phyloP scores from a whole-genome alignment of 2,888 invertebrate species.

The Microplitis manilae region DNA sequence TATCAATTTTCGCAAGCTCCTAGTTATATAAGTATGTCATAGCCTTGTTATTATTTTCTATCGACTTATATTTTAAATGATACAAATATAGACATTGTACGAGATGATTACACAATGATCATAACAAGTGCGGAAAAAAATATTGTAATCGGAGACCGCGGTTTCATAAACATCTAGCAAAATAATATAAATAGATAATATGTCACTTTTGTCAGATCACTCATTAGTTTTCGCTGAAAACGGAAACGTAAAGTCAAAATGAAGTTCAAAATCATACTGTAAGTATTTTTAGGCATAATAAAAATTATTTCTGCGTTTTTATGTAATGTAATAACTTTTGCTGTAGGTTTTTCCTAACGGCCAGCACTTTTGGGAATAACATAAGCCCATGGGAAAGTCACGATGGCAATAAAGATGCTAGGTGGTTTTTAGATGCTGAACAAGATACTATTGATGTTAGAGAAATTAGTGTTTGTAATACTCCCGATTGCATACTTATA shows the following conservation, averaged over 20 bases:
- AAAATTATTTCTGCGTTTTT: too few relatives aligned
- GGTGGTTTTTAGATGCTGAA: constrained; percentile 21
- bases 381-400: neutral
- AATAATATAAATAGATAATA: neutral
- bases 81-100: neutral
- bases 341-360: neutral
- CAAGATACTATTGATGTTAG: neutral
- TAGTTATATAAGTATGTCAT: too few relatives aligned
- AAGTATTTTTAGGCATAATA: neutral
- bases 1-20: too few relatives aligned
- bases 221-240: neutral
- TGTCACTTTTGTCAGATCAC: neutral
- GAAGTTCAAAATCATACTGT: neutral
- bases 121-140: neutral
- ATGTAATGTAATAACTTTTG: too few relatives aligned
- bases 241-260: neutral
- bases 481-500: constrained; percentile 43
- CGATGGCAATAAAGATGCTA: neutral
- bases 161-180: neutral
- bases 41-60: too few relatives aligned
- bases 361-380: neutral
- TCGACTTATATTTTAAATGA: too few relatives aligned
- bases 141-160: neutral
- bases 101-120: neutral
- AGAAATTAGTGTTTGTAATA: constrained; percentile 41